phyloP scores from a whole-genome alignment of 2,113 vertebrate species.

The Gobio gobio region DNA sequence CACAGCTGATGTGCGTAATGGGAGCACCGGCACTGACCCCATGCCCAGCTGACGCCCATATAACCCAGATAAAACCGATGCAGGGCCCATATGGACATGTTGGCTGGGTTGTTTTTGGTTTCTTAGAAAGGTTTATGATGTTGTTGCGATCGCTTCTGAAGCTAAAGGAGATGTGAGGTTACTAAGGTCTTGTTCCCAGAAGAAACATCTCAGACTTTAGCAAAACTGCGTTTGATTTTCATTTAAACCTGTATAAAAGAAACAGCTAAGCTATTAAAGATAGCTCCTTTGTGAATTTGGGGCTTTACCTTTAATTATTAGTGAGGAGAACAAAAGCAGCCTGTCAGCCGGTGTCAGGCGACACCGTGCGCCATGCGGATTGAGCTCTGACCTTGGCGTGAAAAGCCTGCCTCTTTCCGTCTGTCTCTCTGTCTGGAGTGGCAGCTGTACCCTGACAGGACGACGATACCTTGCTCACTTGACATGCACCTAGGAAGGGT shows the following conservation, averaged over 20 bases:
- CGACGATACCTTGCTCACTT: not conserved
- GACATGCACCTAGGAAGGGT: not conserved
- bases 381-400: conserved; percentile 22
- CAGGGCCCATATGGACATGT: too few relatives aligned
- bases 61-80: too few relatives aligned
- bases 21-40: too few relatives aligned
- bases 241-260: not conserved
- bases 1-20: too few relatives aligned
- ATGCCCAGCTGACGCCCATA: too few relatives aligned
- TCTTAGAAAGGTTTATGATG: not conserved
- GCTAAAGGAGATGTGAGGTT: not conserved
- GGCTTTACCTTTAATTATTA: conserved; percentile 6
- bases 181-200: not conserved
- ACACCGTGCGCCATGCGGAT: too few relatives aligned
- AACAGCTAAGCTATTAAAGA: not conserved
- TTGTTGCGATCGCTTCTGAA: not conserved
- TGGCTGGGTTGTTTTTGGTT: not conserved
- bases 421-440: conserved; percentile 23
- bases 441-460: conserved; percentile 7
- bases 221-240: not conserved
- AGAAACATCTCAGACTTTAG: not conserved
- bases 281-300: not conserved
- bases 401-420: conserved; percentile 1
- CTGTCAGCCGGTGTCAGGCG: not conserved
- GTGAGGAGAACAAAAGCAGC: not conserved